Evolutionary conservation across 1,140 invertebrate genomes (phyloP), one percentile per base, ranked within the genome.

Genomic region (Hylyphantes graminicola): DNA sequence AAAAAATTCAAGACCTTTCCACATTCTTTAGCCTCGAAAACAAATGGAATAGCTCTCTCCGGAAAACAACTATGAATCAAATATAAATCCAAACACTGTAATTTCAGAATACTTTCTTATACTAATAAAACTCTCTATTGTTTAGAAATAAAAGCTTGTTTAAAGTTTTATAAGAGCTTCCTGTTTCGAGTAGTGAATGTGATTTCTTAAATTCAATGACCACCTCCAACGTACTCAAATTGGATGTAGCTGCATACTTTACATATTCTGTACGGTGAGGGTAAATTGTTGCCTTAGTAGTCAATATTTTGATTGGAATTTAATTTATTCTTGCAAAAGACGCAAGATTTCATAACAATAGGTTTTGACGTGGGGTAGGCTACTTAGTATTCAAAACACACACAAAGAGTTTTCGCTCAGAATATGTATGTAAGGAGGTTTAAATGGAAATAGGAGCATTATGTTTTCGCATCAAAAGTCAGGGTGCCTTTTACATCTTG

Each of bases 1-100:
- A 35, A 74, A 74, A 74, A 74, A 59, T 74, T 74, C 72, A 74
- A 57, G 53, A 57, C 8, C 17, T 74, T 59, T 59, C 72, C 15
- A 19, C 17, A n/a, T 21, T 59, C 54, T 15, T 57, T 74, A 35
- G 19, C 72, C 0, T 59, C 51, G 35, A 74, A 48, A 53, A 35
- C 53, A 59, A 74, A 59, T n/a, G 17, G 72, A 55, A 17, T n/a
- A 74, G 54, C 51, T 74, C 19, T 54, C 21, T 5, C 54, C 21
- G 12, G 12, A 61, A 61, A 61, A 15, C 3, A 61, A 6, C 12
- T 15, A 15, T 3, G 21, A 13, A 74, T 74, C 13, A 74, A 74
- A 74, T 57, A 57, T 74, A 57, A 11, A 57, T 59, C 15, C 35
- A 8, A 35, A 21, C 15, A 74, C 19, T 61, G 10, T 59, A 55